phyloP scores from a whole-genome alignment of 2,113 vertebrate genomes.

The Scytalopus superciliaris region DNA sequence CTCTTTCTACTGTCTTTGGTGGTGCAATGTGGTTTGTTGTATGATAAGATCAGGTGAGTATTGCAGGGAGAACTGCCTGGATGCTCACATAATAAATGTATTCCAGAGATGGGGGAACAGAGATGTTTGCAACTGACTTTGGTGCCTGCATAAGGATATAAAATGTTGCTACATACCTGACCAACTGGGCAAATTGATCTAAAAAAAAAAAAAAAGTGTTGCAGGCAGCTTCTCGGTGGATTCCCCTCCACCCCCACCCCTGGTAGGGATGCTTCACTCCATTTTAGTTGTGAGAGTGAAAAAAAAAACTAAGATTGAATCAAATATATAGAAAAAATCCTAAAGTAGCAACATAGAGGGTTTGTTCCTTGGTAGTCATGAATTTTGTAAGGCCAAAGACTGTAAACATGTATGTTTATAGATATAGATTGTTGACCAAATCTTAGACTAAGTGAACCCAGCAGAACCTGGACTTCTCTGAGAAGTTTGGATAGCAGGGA shows the following conservation, averaged over 20 bases:
- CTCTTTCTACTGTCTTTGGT: neutral
- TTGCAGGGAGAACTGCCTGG: neutral
- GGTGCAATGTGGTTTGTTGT: neutral
- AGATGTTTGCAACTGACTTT: neutral
- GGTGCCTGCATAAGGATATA: neutral
- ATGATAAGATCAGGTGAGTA: neutral
- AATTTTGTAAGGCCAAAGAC: neutral
- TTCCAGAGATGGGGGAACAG: neutral
- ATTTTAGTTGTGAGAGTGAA: neutral
- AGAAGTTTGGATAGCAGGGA: neutral
- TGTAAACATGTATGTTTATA: neutral
- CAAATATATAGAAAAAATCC: neutral
- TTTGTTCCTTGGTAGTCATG: neutral
- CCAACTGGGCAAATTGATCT: neutral
- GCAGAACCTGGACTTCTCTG: no score
- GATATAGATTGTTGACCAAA: neutral
- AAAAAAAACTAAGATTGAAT: neutral
- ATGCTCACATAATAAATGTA: neutral
- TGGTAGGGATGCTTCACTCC: neutral
- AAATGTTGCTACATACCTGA: neutral
- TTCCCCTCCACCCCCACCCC: accelerated
- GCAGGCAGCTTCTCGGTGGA: neutral
- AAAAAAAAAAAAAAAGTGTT: no score
- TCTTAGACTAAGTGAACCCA: no score
- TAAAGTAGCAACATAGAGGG: neutral